Conservation (phyloP, 37 sponge, comb jelly and placozoan species). For the Chondrosia reniformis region DNA sequence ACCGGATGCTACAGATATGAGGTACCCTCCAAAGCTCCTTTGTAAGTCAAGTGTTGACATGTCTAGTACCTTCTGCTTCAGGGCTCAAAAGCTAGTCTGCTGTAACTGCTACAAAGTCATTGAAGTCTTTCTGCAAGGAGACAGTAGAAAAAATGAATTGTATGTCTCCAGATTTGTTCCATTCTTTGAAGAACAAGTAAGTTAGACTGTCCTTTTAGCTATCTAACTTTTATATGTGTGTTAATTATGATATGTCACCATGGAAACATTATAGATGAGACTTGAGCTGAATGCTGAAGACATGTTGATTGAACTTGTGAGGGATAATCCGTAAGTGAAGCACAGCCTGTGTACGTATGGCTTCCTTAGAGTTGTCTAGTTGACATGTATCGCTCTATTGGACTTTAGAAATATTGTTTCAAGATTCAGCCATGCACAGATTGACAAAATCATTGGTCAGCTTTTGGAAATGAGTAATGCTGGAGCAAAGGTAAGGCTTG, state of each 20-base stretch:
- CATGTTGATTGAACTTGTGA: slow-evolving; percentile 73
- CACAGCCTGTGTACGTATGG: neutral
- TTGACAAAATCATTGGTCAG: slow-evolving; percentile 1
- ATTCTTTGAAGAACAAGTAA: slow-evolving; percentile 37
- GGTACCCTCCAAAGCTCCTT: neutral
- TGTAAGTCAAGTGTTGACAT: neutral
- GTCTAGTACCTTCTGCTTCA: neutral
- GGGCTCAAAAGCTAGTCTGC: slow-evolving; percentile 17
- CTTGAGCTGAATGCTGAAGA: slow-evolving; percentile 78
- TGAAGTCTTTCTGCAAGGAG: slow-evolving; percentile 29
- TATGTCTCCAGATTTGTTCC: slow-evolving; percentile 64
- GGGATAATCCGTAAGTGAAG: slow-evolving; percentile 60
- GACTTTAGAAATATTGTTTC: slow-evolving; percentile 5
- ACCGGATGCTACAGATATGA: neutral
- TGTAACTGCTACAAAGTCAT: slow-evolving; percentile 40
- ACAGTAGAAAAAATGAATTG: slow-evolving; percentile 74
- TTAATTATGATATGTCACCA: neutral
- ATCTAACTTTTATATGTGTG: too few relatives aligned
- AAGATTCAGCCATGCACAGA: neutral
- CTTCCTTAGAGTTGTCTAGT: neutral
- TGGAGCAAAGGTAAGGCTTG: neutral
- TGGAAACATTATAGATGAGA: slow-evolving; percentile 26
- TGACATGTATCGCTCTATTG: neutral
- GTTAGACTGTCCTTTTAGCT: neutral
- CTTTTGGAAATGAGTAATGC: neutral